A percentile compares a stretch with the other conserved stretches of the same genome.
Evolutionary conservation across 1,140 invertebrate genomes (phyloP).

Genomic region (Drosophila orena): DNA sequence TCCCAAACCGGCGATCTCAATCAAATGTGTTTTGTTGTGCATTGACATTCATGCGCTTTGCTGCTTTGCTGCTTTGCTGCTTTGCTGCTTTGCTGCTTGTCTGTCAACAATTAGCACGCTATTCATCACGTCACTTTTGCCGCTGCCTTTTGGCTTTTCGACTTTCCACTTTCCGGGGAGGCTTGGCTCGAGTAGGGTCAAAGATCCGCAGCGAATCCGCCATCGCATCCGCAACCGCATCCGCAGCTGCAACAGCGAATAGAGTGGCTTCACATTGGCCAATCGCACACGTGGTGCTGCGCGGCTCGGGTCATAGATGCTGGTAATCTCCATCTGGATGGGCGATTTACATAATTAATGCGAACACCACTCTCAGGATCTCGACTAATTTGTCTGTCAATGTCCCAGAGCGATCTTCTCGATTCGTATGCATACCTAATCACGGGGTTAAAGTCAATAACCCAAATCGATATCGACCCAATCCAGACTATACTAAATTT

Average conservation of each 20-base stretch:
- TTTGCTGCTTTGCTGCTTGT: constrained; percentile 68
- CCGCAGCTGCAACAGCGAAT: constrained; percentile 21
- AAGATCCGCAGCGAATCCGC: constrained; percentile 22
- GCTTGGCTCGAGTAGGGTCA: constrained; percentile 41
- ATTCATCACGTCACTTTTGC: constrained; percentile 78
- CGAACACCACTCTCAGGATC: constrained; percentile 30
- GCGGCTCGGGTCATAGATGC: constrained; percentile 1
- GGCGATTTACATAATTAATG: constrained; percentile 43
- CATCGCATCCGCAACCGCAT: constrained; percentile 6
- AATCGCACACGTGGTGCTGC: constrained; percentile 17
- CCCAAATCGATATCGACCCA: constrained; percentile 46
- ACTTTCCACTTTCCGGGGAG: neutral
- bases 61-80: too few species aligned
- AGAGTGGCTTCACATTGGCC: constrained; percentile 47
- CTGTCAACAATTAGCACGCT: constrained; percentile 85
- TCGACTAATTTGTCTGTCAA: constrained; percentile 49
- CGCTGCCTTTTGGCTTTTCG: constrained; percentile 35
- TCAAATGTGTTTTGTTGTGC: constrained; percentile 70
- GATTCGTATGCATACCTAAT: constrained; percentile 31
- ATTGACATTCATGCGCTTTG: constrained; percentile 75
- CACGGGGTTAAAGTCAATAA: constrained; percentile 37
- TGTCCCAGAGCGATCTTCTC: constrained; percentile 26
- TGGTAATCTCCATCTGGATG: constrained; percentile 11
- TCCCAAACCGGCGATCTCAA: constrained; percentile 64
- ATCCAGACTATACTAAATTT: constrained; percentile 44